Evolutionary conservation across 2,797 vertebrate species (phyloP), one percentile per base, ranked within the genome.

Genomic region (Rhinichthys osculus): DNA sequence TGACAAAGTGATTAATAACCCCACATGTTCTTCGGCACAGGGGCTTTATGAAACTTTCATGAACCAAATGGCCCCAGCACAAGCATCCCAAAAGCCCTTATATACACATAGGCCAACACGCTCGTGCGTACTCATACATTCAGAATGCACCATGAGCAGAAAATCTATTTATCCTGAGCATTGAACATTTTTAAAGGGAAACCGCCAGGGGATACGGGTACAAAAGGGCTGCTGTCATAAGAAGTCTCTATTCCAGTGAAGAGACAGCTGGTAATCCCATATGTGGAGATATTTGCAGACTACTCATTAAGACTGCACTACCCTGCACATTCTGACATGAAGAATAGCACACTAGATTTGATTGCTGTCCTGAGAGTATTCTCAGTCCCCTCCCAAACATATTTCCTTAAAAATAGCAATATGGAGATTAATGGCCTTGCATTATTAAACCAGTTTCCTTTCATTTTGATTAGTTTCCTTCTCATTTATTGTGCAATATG

Each of bases 1-100:
- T 89, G 88, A 91, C 89, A 88, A 89, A 90, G 81, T 85, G 85
- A 91, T 91, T 90, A 91, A 91, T 91, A 81, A 89, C 86, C 89
- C 83, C 84, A 69, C 78, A 82, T 79, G 79, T 87, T 87, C 81
- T 90, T 74, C 82, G 23, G 87, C 87, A 89, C 38, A 16, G 59
- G 38, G 81, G 87, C 87, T 90, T 90, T 88, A 90, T 91, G 90
- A 91, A 91, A 92, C 81, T 91, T 91, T 89, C 90, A 91, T 90
- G 89, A 90, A 89, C 88, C 87, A 90, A 90, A 90, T 84, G 88
- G 89, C 87, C 88, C 81, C 85, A 74, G 80, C 77, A 76, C 84
- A 86, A 85, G 78, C 76, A 90, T 86, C 85, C 81, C 88, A 89
- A 89, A 91, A 88, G 84, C 84, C 80, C 86, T 76, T 73, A 77